phyloP scores from a whole-genome alignment of 1,140 invertebrate genomes.

The Daktulosphaira vitifoliae region DNA sequence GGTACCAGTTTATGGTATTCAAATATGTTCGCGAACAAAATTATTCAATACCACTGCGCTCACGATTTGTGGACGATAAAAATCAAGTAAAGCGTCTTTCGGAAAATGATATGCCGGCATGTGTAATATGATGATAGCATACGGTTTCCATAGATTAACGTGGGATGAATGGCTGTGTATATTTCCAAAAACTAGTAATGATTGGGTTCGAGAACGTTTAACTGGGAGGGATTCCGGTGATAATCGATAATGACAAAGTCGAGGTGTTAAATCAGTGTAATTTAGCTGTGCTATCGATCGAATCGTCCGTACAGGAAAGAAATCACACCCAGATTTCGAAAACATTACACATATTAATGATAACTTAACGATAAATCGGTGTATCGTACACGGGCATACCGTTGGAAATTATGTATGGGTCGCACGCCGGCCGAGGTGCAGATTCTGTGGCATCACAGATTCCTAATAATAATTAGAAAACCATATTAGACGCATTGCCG shows the following conservation, averaged over 20 bases:
- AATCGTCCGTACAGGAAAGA: not conserved
- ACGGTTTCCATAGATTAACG: no score
- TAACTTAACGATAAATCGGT: not conserved
- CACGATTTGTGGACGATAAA: no score
- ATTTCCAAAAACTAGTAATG: no score
- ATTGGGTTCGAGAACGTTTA: slow-evolving; percentile 7
- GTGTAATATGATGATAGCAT: no score
- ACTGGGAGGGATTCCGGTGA: not conserved
- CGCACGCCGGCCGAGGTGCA: not conserved
- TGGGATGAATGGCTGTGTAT: no score
- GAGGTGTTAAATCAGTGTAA: slow-evolving; percentile 23
- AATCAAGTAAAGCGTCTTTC: no score
- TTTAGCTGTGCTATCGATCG: slow-evolving; percentile 17
- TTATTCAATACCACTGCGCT: no score
- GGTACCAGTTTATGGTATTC: no score
- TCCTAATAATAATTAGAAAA: not conserved
- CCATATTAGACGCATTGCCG: not conserved
- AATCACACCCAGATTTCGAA: not conserved
- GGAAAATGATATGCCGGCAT: no score
- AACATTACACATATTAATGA: not conserved
- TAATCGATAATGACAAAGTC: slow-evolving; percentile 18
- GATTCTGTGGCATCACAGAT: not conserved
- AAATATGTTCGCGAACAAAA: no score
- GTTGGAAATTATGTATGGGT: not conserved
- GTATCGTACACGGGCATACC: not conserved